phyloP scores from a whole-genome alignment of 2,888 invertebrate genomes.

The Agapostemon virescens region DNA sequence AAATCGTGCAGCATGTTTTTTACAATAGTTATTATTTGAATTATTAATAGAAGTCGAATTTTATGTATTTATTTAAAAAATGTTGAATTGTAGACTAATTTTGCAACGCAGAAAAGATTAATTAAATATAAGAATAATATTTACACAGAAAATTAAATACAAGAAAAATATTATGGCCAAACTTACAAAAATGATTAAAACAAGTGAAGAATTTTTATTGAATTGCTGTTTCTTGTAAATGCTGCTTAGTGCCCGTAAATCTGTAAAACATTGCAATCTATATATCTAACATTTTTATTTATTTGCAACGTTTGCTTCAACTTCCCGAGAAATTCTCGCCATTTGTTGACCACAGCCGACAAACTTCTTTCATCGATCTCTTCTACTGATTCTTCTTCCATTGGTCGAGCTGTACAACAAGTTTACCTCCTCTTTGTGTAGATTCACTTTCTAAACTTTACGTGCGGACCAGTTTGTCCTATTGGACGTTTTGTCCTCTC shows the following conservation, averaged over 20 bases:
- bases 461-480: neutral
- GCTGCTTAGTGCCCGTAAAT: too few relatives aligned
- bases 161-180: too few relatives aligned
- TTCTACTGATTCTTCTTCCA: neutral
- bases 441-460: neutral
- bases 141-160: too few relatives aligned
- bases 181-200: too few relatives aligned
- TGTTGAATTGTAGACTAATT: too few relatives aligned
- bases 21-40: neutral
- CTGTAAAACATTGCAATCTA: neutral
- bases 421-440: neutral
- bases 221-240: too few relatives aligned
- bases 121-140: too few relatives aligned
- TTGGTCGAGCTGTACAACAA: neutral
- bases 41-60: too few relatives aligned
- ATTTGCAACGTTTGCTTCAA: neutral
- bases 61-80: too few relatives aligned
- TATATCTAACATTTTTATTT: neutral
- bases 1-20: too few relatives aligned
- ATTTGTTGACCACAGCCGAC: neutral
- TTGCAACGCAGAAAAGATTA: too few relatives aligned
- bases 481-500: neutral
- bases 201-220: too few relatives aligned
- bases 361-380: constrained; percentile 4
- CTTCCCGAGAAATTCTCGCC: neutral